These are phyloP conservation scores for Syngnathus rostellatus DNA, from an alignment of 2,797 vertebrate species.

Conservation along the genomic window DNA sequence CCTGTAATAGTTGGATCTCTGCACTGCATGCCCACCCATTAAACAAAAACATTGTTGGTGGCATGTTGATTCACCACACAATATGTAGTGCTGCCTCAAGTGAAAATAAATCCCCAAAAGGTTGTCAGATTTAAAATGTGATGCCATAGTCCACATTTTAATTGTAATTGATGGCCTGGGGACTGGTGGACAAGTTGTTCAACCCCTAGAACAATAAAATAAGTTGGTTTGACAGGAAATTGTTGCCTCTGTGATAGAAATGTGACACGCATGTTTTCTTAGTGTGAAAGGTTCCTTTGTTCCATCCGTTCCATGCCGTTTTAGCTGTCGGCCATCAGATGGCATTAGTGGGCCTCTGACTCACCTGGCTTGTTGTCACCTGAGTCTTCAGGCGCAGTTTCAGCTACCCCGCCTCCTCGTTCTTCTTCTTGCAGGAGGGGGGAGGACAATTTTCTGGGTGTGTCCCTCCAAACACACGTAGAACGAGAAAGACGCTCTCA, in stretches of 20 bases:
- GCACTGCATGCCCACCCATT: neutral
- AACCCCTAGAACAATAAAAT: neutral
- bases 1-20: neutral
- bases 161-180: too few species aligned
- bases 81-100: neutral
- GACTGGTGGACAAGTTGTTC: too few species aligned
- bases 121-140: too few species aligned
- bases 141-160: too few species aligned
- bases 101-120: neutral
- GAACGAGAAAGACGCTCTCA: slow-evolving; percentile 13
- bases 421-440: neutral
- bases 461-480: slow-evolving; percentile 44
- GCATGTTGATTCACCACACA: too few species aligned
- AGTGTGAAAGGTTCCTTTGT: neutral
- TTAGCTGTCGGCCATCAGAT: slow-evolving; percentile 44
- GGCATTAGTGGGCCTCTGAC: slow-evolving; percentile 47
- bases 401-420: slow-evolving; percentile 29
- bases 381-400: slow-evolving; percentile 33
- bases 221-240: neutral
- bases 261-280: neutral
- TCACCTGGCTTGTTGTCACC: slow-evolving; percentile 34
- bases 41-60: neutral
- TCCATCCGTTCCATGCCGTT: neutral
- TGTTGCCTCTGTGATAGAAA: neutral
- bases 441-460: slow-evolving; percentile 21